A percentile compares a stretch with the other conserved stretches of the same genome.
Conservation (phyloP, 2,797 vertebrate genomes). For the Anguilla anguilla region DNA sequence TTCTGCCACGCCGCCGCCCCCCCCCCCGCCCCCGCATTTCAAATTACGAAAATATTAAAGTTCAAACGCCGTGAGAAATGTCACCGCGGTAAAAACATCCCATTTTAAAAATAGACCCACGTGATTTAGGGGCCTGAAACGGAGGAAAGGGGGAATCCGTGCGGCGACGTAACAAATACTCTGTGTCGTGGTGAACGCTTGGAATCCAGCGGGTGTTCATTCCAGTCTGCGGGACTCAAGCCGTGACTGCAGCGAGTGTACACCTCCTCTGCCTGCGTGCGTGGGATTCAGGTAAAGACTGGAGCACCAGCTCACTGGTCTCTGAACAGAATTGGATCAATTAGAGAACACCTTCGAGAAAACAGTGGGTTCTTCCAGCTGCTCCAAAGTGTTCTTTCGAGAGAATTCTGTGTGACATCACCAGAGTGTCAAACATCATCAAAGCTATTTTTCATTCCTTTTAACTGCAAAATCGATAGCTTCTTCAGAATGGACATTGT, state of each 20-base stretch:
- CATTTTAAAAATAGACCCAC: slow-evolving; percentile 13
- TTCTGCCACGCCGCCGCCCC: background rate
- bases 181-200: background rate
- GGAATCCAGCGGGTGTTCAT: background rate
- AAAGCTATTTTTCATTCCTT: background rate
- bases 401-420: background rate
- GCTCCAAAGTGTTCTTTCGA: background rate
- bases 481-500: background rate
- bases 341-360: background rate
- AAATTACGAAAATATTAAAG: slow-evolving; percentile 18
- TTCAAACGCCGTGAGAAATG: background rate
- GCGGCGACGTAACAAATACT: background rate
- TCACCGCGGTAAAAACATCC: background rate
- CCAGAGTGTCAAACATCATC: background rate
- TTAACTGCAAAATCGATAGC: background rate
- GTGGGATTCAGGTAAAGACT: background rate
- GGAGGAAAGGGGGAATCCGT: background rate
- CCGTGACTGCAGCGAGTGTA: background rate
- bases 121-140: slow-evolving; percentile 7
- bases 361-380: background rate
- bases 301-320: background rate
- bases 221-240: background rate
- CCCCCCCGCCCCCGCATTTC: background rate
- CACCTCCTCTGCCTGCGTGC: background rate
- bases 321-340: background rate